Conservation (phyloP, 2,888 invertebrate genomes). For the Andrena fulva region DNA sequence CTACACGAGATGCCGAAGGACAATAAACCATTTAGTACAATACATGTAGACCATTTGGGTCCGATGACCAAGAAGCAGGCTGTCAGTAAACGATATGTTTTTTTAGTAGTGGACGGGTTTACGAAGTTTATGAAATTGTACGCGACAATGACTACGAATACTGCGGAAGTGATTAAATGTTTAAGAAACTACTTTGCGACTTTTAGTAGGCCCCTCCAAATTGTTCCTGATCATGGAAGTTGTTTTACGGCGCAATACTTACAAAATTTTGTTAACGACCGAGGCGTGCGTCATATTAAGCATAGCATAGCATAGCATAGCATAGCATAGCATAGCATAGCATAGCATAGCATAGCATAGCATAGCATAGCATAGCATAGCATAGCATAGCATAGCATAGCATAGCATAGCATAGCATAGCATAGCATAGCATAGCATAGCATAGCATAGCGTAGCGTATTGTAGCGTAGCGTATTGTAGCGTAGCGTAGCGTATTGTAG, state of each 20-base stretch:
- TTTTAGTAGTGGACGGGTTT: slow-evolving; percentile 19
- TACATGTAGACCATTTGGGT: slow-evolving; percentile 32
- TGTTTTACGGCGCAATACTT: slow-evolving; percentile 73
- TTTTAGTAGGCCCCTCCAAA: slow-evolving; percentile 46
- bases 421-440: too few species aligned
- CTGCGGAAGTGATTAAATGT: slow-evolving; percentile 56
- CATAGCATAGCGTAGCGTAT: too few species aligned
- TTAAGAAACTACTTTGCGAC: slow-evolving; percentile 59
- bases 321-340: too few species aligned
- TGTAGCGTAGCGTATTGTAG: too few species aligned
- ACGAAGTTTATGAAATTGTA: slow-evolving; percentile 27
- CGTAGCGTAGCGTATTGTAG: too few species aligned
- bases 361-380: too few species aligned
- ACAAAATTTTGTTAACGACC: neutral
- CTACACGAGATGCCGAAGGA: slow-evolving; percentile 21
- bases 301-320: too few species aligned
- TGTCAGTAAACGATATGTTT: neutral
- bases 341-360: too few species aligned
- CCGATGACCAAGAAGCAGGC: neutral
- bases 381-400: too few species aligned
- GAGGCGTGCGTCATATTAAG: neutral
- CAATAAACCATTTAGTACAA: neutral
- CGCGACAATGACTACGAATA: neutral
- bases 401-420: too few species aligned
- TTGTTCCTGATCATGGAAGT: slow-evolving; percentile 58